Evolutionary conservation across 2,888 invertebrate species (phyloP).

Genomic region (Spisula subtruncata): DNA sequence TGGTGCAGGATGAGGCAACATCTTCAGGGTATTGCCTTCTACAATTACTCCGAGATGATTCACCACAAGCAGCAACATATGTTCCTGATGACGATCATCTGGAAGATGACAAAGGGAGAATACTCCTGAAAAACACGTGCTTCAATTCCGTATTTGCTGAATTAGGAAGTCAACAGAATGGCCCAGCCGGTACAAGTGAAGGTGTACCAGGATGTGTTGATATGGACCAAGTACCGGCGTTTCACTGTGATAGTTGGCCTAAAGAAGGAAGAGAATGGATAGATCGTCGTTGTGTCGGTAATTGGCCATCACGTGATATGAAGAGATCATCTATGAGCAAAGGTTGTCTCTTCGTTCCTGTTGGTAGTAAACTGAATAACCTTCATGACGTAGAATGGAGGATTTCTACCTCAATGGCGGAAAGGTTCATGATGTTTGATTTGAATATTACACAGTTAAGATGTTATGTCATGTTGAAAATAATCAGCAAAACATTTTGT

Average conservation of each 20-base stretch:
- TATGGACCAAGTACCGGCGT: background rate
- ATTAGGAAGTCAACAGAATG: background rate
- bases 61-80: background rate
- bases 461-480: slow-evolving; percentile 24
- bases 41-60: background rate
- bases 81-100: background rate
- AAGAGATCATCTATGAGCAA: background rate
- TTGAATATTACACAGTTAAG: slow-evolving; percentile 22
- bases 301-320: slow-evolving; percentile 6
- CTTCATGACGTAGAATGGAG: slow-evolving; percentile 19
- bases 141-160: background rate
- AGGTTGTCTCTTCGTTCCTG: slow-evolving; percentile 31
- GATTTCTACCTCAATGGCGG: slow-evolving; percentile 32
- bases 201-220: background rate
- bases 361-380: background rate
- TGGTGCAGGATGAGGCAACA: background rate
- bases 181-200: background rate
- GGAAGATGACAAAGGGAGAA: background rate
- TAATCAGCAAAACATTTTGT: background rate
- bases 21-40: slow-evolving; percentile 9
- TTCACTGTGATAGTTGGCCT: slow-evolving; percentile 23
- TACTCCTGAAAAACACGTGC: background rate
- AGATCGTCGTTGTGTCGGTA: background rate
- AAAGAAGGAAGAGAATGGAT: slow-evolving; percentile 19
- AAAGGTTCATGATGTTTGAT: slow-evolving; percentile 15